These are phyloP conservation scores for Urocyon cinereoargenteus DNA, from an alignment of 2,797 vertebrate species.

Conservation along the genomic window DNA sequence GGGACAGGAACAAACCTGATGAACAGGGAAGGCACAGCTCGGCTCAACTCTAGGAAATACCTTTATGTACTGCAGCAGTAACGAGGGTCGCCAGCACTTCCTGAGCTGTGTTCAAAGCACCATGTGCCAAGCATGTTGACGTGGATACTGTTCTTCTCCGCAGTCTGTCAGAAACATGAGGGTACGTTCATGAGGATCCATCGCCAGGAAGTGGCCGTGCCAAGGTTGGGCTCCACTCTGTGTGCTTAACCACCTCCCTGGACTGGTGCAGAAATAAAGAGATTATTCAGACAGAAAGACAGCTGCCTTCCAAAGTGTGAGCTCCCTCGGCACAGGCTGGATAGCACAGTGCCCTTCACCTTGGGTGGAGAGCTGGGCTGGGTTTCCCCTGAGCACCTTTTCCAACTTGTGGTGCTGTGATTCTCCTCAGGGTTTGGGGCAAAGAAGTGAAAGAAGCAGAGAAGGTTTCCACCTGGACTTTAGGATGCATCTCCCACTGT, in stretches of 20 bases:
- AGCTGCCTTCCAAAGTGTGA: neutral
- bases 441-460: neutral
- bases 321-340: neutral
- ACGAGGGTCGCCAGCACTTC: neutral
- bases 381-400: neutral
- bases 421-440: neutral
- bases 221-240: neutral
- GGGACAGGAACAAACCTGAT: neutral
- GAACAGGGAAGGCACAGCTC: neutral
- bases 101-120: neutral
- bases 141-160: neutral
- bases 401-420: neutral
- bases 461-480: neutral
- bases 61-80: fast-evolving
- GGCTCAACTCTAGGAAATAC: neutral
- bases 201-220: neutral
- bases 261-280: conserved; percentile 39
- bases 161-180: neutral
- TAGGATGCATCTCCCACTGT: neutral
- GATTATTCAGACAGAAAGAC: neutral
- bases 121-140: neutral
- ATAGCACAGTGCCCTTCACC: neutral
- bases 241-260: neutral
- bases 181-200: neutral
- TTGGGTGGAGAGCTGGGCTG: no score